Evolutionary conservation across 2,888 invertebrate species (phyloP), one percentile per base, ranked within the genome.

Genomic region (Uropetala carovei): DNA sequence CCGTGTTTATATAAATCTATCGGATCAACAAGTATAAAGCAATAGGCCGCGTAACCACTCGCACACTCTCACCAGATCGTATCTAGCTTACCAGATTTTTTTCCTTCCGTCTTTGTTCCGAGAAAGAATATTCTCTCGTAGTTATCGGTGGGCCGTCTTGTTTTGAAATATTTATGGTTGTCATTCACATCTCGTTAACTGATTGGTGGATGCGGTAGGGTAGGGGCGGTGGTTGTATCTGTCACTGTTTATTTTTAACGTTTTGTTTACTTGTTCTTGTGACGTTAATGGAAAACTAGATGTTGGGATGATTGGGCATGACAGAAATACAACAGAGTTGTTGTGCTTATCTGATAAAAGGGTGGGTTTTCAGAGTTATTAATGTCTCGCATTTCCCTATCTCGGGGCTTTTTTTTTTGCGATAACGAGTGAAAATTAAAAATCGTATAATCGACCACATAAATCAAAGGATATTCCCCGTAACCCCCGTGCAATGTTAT

Each of bases 11-110:
- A 27, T 27, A 43, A 75, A 75, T 27, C 27, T 75, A 75, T 75
- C 75, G 75, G 75, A 75, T 75, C 75, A 75, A 75, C 75, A 75
- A 75, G 75, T 75, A 75, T 5, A 1, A 75, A 22, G 22, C 75
- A 75, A 75, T 75, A 27, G 75, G 75, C 10, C 7, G 18, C 60
- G 60, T 18, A 60, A 27, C 22, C 27, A 22, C 75, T n/a, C 75
- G 22, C 11, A 75, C 75, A 14, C 75, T 27, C 75, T 11, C 18
- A 64, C 18, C 18, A 64, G 16, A 16, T 64, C 68, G 22, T 18
- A 18, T n/a, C 10, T 75, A 22, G 27, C 27, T 13, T 27, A 27
- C 22, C 13, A 27, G 27, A 27, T 27, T 68, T 60, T 68, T 68
- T 68, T n/a, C n/a, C 68, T 75, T 27, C 11, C 27, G 22, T 27